phyloP scores from a whole-genome alignment of 1,140 invertebrate species.

The Linepithema humile region DNA sequence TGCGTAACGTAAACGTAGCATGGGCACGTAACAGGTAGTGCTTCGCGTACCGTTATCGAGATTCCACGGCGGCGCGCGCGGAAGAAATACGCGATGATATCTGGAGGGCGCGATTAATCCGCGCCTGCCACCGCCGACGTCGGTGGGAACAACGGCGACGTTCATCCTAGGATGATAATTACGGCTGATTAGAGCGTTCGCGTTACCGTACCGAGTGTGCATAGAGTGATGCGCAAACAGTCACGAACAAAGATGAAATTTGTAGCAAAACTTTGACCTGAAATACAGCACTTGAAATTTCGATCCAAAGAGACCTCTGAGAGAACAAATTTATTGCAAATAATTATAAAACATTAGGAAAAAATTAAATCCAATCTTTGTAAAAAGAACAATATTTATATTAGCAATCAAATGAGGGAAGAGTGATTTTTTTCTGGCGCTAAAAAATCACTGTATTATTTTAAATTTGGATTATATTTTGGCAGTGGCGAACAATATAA shows the following conservation, averaged over 20 bases:
- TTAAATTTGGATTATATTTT: too few species aligned
- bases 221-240: not conserved
- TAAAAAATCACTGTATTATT: too few species aligned
- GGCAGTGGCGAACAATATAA: too few species aligned
- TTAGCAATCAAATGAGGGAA: too few species aligned
- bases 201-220: not conserved
- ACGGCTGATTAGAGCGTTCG: slow-evolving; percentile 50
- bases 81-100: slow-evolving; percentile 37
- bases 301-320: not conserved
- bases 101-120: slow-evolving; percentile 6
- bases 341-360: too few species aligned
- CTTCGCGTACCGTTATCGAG: slow-evolving; percentile 63
- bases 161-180: slow-evolving; percentile 51
- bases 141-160: slow-evolving; percentile 9
- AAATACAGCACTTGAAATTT: too few species aligned
- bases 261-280: not conserved
- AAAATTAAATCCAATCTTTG: too few species aligned
- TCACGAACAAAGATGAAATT: not conserved
- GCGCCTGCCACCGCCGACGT: not conserved
- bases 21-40: slow-evolving; percentile 66
- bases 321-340: too few species aligned
- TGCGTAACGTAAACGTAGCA: slow-evolving; percentile 56
- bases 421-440: too few species aligned
- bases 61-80: slow-evolving; percentile 51
- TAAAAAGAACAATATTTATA: too few species aligned